Evolutionary conservation across 2,888 invertebrate genomes (phyloP), one percentile per base, ranked within the genome.

Genomic region (Euzophera pinguis): DNA sequence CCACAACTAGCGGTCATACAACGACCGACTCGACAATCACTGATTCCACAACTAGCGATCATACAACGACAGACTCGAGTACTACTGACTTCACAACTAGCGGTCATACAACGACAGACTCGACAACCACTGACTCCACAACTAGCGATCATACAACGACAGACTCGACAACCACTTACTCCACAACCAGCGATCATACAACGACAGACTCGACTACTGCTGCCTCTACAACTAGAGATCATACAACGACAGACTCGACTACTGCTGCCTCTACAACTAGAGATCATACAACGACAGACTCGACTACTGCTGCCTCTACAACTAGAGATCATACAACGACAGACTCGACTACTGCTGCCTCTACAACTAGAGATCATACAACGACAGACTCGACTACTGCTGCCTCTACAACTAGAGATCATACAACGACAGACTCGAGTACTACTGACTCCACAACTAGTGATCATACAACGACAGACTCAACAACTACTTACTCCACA

Each of bases 1-100:
- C 48, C 2, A 52, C 41, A 10, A 52, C 51, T 22, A 22, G 3
- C 1, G 47, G 49, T 7, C 22, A 32, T 35, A 52, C 55, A 0
- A 50, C 54, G 3, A 48, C 4, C 51, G 12, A 12, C 47, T 10
- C 3, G 0, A 54, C 53, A 0, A 41, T 51, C 1, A 53, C 52
- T 2, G 53, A 55, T 22, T 16, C 16, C 12, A n/a, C 16, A 16
- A 37, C 37, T 6, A 32, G 7, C 32, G 22, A 34, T 13, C 16
- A n/a, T 22, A 50, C 56, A 13, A 47, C 45, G 1, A 39, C 54
- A 17, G 2, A 32, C 41, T 2, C 12, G 0, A 48, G 55, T 3
- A 29, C 54, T 2, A 50, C 56, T n/a, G 56, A 56, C 13, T 41
- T 57, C 3, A 54, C 47, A 1, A 47, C 53, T 1, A 43, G 42